These are phyloP conservation scores for Pipistrellus pipistrellus DNA, from an alignment of 2,797 vertebrate genomes.

Conservation along the genomic window DNA sequence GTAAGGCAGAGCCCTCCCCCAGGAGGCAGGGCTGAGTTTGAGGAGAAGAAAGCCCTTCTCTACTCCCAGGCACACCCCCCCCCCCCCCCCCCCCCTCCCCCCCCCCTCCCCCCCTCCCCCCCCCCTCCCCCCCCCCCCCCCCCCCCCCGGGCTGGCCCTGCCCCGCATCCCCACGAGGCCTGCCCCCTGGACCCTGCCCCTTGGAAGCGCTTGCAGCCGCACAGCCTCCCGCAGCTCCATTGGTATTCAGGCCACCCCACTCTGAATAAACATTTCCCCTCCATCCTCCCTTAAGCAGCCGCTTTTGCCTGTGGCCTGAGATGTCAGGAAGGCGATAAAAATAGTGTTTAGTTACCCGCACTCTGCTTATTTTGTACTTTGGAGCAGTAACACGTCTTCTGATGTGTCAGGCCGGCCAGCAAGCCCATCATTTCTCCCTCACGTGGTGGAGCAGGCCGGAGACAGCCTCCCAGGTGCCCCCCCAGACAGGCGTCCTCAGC, in stretches of 20 bases:
- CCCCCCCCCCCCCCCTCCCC: rapidly evolving
- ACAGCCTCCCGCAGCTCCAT: not conserved
- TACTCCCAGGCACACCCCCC: not conserved
- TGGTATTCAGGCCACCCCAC: slow-evolving; percentile 75
- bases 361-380: slow-evolving; percentile 61
- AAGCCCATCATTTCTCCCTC: not conserved
- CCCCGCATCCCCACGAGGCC: rapidly evolving
- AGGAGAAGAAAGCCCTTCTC: not conserved
- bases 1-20: not conserved
- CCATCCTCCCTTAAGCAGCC: not conserved
- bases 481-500: not conserved
- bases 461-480: not conserved
- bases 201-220: not conserved
- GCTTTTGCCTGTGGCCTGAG: slow-evolving; percentile 60
- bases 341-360: slow-evolving; percentile 46
- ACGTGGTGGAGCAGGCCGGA: not conserved
- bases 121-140: not conserved
- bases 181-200: not conserved
- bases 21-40: not conserved
- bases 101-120: not conserved
- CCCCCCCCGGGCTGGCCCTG: not conserved
- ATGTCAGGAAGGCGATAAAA: slow-evolving; percentile 3
- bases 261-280: slow-evolving; percentile 37
- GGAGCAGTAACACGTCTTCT: not conserved
- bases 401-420: not conserved